Base-by-base conservation (phyloP, 2,797 vertebrate genomes). In the Onychomys arenicola region DNA sequence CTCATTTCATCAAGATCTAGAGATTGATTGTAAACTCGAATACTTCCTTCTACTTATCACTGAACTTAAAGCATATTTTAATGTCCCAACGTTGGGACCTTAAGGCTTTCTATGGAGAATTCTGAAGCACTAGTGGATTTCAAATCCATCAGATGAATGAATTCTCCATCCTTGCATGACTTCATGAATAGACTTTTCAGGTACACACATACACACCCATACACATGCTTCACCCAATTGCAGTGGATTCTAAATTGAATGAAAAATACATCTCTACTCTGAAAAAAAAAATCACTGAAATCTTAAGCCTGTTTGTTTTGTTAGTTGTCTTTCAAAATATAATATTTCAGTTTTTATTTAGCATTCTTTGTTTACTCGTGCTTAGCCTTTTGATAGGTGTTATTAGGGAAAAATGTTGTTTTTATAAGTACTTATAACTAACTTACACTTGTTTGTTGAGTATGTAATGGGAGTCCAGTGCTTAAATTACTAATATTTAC, bases 51-150 rank as follows among this genome's bases (percentile, higher is more conserved):
- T n/a, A n/a, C 83, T 96, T 90, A 52, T 93, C 59, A 32, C 16
- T 95, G 43, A 94, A 85, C 43, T 83, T 90, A 40, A 94, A 71
- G 6, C 61, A 34, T 59, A 95, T 87, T 94, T 93, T 90, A 93
- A 57, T 89, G 71, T 91, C 76, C 40, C 49, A 8, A 43, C 55
- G 59, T 55, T 95, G 29, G 46, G 14, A 23, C 19, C 43, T 8
- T 6, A 46, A 43, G 78, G 37, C 90, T 75, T 91, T 71, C n/a
- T 55, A 49, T 0, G 29, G 82, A 73, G 69, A 46, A 80, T 43
- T 76, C 49, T 61, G 40, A 93, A 23, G 65, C 27, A 12, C 71
- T 19, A 59, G 16, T 69, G 75, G 29, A 84, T 55, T 71, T 61
- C 61, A 46, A 46, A 69, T 75, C 43, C 21, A 63, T 13, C n/a